Conservation (phyloP, 1,140 invertebrate species). For the Zaprionus gabonicus region DNA sequence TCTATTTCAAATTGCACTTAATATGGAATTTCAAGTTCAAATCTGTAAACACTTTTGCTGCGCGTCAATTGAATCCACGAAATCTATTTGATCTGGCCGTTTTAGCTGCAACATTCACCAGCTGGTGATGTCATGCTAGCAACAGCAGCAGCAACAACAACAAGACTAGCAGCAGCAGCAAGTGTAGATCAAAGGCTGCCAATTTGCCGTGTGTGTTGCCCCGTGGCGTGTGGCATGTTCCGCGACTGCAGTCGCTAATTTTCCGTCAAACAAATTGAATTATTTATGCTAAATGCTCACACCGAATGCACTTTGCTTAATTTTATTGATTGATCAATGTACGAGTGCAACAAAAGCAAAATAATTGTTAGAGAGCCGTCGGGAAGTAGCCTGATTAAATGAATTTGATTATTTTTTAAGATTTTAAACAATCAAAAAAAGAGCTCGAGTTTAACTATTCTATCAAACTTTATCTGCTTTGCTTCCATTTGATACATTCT, state of each 20-base stretch:
- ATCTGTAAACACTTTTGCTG: constrained; percentile 49
- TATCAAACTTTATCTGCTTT: neutral
- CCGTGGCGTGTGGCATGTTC: constrained; percentile 35
- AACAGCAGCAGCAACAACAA: constrained; percentile 9
- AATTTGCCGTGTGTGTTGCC: constrained; percentile 18
- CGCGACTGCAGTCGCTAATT: constrained; percentile 18
- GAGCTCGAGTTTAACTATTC: no score
- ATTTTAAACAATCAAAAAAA: no score
- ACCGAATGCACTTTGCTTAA: neutral
- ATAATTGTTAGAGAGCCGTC: neutral
- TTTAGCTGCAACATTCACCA: constrained; percentile 19
- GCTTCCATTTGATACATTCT: neutral
- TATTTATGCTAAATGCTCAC: constrained; percentile 10
- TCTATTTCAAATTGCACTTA: constrained; percentile 79
- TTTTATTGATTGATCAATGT: neutral
- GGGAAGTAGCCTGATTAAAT: no score
- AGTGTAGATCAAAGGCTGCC: constrained; percentile 43
- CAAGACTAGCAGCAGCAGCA: neutral
- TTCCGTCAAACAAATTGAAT: constrained; percentile 26
- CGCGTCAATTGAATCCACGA: constrained; percentile 12
- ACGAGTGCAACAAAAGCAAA: neutral
- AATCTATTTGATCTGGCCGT: constrained; percentile 58
- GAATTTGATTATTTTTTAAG: no score
- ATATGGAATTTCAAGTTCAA: constrained; percentile 77
- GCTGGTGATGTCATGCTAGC: constrained; percentile 42